Base-by-base conservation (phyloP, 2,797 vertebrate genomes). In the Sebastes flavidus region DNA sequence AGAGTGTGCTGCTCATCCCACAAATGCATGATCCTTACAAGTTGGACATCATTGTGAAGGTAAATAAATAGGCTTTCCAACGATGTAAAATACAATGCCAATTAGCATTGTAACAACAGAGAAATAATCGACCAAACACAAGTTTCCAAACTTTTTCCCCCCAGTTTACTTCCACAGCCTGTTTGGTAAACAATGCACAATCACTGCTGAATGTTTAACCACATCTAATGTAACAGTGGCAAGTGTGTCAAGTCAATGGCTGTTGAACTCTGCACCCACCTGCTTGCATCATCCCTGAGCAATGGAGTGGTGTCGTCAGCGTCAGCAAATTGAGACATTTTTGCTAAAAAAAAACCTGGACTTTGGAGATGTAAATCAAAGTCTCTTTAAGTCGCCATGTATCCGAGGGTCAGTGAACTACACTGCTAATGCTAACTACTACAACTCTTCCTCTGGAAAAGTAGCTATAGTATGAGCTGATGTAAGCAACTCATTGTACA, bases 221-320 rank as follows among this genome's bases (percentile, higher is more conserved):
- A 5, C 29, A 65, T 16, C 49, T 54, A 54, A 54, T 1, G 59
- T 18, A 38, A 63, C 32, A 58, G 52, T 25, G 13, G 16, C 30
- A 20, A 1, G 7, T 55, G 30, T 9, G 10, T 56, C 25, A 20
- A 61, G 13, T 66, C 24, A 12, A 4, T 16, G 30, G 14, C 22
- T 18, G 4, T 2, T 75, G 76, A 79, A 79, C 79, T 78, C 30
- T 83, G 68, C 52, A 84, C 91, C 88, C 78, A 96, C 96, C 95
- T 93, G 81, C 65, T 87, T 29, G 85, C 52, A 62, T 95, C 95
- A 75, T 91, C 94, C 75, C 84, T 87, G 2, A 96, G 91, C 72
- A 96, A 68, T 1, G 95, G 94, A 7, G 93, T 90, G 7, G 72
- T 87, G 5, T 94, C 93, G 7, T 94, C 94, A 3, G 92, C 65